Percentiles rank a stretch among this genome's conserved stretches.
phyloP scores from a whole-genome alignment of 1,140 invertebrate genomes.

The Drosophila tani region DNA sequence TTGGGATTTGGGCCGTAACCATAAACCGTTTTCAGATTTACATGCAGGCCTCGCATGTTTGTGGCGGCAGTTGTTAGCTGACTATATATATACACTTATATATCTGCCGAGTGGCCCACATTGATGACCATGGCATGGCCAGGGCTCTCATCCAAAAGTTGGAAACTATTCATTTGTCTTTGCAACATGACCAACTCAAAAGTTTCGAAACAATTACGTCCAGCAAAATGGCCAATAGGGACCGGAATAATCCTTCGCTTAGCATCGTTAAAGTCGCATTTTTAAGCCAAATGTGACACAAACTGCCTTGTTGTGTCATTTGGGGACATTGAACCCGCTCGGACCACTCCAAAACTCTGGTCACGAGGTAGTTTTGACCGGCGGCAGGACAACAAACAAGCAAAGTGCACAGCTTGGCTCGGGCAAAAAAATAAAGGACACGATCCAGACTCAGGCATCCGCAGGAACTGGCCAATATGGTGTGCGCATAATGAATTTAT shows the following conservation, averaged over 20 bases:
- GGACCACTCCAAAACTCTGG: slow-evolving; percentile 22
- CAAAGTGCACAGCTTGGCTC: slow-evolving; percentile 50
- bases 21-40: slow-evolving; percentile 79
- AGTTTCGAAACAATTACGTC: slow-evolving; percentile 71
- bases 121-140: slow-evolving; percentile 13
- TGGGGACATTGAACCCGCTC: slow-evolving; percentile 65
- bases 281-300: slow-evolving; percentile 77
- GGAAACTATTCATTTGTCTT: slow-evolving; percentile 71
- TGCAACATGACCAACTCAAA: slow-evolving; percentile 52
- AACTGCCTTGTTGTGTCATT: slow-evolving; percentile 76
- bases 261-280: slow-evolving; percentile 77
- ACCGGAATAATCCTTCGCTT: slow-evolving; percentile 18
- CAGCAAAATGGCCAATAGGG: slow-evolving; percentile 55
- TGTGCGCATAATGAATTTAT: slow-evolving; percentile 81
- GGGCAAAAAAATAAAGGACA: slow-evolving; percentile 37
- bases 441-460: slow-evolving; percentile 5
- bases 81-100: neutral
- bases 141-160: slow-evolving; percentile 25
- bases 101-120: slow-evolving; percentile 10
- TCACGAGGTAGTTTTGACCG: slow-evolving; percentile 5
- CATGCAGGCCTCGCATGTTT: slow-evolving; percentile 60
- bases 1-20: slow-evolving; percentile 71
- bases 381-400: slow-evolving; percentile 40
- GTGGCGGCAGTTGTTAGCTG: slow-evolving; percentile 56
- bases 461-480: slow-evolving; percentile 69